These are phyloP conservation scores for Silurus glanis DNA, from an alignment of 2,113 vertebrate genomes.

Conservation along the genomic window DNA sequence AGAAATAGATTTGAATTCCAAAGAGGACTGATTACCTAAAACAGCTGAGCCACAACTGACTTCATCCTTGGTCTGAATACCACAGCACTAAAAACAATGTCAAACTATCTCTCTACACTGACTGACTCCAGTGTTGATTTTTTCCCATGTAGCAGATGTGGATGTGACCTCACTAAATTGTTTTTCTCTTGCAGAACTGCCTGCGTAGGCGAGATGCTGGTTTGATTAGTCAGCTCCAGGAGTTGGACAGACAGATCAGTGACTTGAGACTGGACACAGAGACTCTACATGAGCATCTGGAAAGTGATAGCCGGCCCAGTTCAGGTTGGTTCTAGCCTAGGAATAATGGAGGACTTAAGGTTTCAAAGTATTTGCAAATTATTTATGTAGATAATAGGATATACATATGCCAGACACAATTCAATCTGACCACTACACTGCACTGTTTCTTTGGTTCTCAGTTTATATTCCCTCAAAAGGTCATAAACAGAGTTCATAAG, in stretches of 20 bases:
- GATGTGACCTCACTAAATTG: constrained; percentile 30
- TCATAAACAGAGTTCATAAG: constrained; percentile 28
- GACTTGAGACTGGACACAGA: constrained; percentile 86
- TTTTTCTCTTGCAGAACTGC: constrained; percentile 78
- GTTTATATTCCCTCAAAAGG: constrained; percentile 5
- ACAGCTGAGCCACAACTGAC: constrained; percentile 29
- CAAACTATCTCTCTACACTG: neutral
- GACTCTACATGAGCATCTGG: constrained; percentile 78
- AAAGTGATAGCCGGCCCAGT: constrained; percentile 92
- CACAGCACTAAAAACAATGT: constrained; percentile 25
- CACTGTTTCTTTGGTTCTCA: constrained; percentile 19
- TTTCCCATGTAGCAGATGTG: constrained; percentile 28
- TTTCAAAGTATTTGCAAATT: neutral
- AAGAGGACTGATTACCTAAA: constrained; percentile 27
- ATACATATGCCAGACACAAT: neutral
- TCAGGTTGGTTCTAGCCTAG: constrained; percentile 76
- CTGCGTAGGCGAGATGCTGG: constrained; percentile 86
- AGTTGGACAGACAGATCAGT: constrained; percentile 90
- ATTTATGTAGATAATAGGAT: neutral
- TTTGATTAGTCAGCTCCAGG: constrained; percentile 86
- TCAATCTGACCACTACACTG: neutral
- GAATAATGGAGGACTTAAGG: neutral
- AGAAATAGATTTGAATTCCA: constrained; percentile 45
- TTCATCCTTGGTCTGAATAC: constrained; percentile 24
- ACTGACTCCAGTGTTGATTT: constrained; percentile 31